These are phyloP conservation scores for Platichthys stellatus DNA, from an alignment of 2,113 vertebrate species.

Conservation along the genomic window DNA sequence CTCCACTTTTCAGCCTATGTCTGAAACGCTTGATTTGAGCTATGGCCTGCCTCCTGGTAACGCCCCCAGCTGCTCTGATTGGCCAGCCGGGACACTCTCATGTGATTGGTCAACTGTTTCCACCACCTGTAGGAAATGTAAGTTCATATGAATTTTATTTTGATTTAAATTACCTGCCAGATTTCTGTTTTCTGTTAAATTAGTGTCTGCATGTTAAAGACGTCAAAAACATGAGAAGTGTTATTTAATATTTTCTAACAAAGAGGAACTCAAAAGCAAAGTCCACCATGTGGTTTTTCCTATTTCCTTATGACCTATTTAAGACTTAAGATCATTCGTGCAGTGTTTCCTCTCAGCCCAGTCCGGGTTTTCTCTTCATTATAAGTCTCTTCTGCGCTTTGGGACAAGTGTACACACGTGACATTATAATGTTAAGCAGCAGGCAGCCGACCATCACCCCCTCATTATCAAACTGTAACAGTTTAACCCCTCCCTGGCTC, in stretches of 20 bases:
- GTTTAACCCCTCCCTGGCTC: constrained; percentile 34
- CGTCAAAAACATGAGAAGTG: background rate
- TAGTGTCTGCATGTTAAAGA: no score
- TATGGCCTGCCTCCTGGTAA: no score
- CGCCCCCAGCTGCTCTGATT: no score
- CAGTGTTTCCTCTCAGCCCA: background rate
- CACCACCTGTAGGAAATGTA: no score
- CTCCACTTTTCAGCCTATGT: no score
- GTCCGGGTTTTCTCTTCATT: background rate
- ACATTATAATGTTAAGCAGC: background rate
- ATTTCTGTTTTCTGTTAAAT: no score
- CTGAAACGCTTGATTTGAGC: no score
- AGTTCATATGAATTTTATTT: no score
- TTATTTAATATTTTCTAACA: background rate
- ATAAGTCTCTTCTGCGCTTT: background rate
- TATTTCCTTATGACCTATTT: constrained; percentile 6
- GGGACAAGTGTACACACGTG: constrained; percentile 20
- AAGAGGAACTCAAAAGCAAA: background rate
- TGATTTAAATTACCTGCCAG: no score
- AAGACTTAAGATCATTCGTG: background rate
- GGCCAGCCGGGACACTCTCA: no score
- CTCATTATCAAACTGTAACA: constrained; percentile 26
- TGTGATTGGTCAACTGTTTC: no score
- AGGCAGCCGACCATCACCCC: background rate
- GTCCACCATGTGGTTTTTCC: background rate